Evolutionary conservation across 2,888 invertebrate genomes (phyloP).

Genomic region (Zootermopsis nevadensis): DNA sequence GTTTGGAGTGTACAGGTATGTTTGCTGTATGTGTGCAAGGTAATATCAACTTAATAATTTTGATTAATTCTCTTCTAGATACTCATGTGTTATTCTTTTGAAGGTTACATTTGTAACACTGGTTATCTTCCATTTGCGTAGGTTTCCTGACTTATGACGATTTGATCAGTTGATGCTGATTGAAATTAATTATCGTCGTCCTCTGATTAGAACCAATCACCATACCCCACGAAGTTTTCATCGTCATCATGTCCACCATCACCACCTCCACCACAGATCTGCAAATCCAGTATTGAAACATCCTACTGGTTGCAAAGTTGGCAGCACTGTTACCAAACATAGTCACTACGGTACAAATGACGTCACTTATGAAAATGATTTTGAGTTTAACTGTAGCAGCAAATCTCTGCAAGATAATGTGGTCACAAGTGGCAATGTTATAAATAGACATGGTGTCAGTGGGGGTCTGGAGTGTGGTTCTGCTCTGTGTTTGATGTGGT

Average conservation of each 20-base stretch:
- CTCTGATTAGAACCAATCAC: constrained; percentile 61
- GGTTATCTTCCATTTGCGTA: constrained; percentile 58
- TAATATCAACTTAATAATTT: too few species aligned
- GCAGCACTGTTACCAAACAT: constrained; percentile 36
- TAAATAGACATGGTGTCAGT: not conserved
- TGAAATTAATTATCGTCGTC: constrained; percentile 58
- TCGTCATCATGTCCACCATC: constrained; percentile 9
- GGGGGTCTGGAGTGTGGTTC: constrained; percentile 4
- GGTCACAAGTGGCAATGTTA: not conserved
- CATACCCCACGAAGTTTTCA: constrained; percentile 26
- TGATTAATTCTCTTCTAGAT: too few species aligned
- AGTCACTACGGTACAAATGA: constrained; percentile 44
- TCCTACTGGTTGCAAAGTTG: constrained; percentile 39
- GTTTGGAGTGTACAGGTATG: too few species aligned
- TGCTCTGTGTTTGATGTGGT: constrained; percentile 9
- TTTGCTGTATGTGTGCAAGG: too few species aligned
- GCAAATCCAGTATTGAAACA: constrained; percentile 35
- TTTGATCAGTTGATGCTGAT: constrained; percentile 64
- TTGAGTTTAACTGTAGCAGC: constrained; percentile 30
- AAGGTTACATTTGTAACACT: too few species aligned
- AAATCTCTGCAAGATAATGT: constrained; percentile 1
- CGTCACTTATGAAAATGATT: constrained; percentile 32
- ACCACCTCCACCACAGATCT: not conserved
- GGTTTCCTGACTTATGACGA: constrained; percentile 88
- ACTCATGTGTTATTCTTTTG: too few species aligned